Conservation (phyloP, 1,140 invertebrate species). For the Holotrichia oblita region DNA sequence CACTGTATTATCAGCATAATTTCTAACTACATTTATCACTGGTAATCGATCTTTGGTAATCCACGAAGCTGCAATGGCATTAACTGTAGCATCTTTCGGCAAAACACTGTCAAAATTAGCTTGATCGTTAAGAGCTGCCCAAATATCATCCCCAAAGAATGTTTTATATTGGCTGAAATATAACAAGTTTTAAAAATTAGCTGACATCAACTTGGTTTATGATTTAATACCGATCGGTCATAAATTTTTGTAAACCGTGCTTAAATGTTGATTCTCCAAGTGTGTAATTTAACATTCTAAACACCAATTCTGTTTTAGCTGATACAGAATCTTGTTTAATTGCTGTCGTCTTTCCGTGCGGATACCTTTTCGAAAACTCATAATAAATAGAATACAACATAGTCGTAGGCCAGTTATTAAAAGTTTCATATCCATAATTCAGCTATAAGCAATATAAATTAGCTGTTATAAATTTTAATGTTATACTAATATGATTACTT, state of each 20-base stretch:
- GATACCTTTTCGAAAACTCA: conserved; percentile 77
- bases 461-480: neutral
- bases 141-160: conserved; percentile 84
- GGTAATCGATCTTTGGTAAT: conserved; percentile 83
- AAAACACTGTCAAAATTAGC: conserved; percentile 69
- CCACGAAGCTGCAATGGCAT: conserved; percentile 81
- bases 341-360: conserved; percentile 74
- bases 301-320: conserved; percentile 84
- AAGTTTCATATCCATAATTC: conserved; percentile 71
- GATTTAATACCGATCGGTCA: conserved; percentile 67
- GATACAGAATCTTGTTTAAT: conserved; percentile 77
- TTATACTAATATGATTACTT: conserved; percentile 62
- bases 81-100: conserved; percentile 67
- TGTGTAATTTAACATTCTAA: conserved; percentile 92
- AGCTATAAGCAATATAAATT: conserved; percentile 62
- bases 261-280: conserved; percentile 82
- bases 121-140: conserved; percentile 76
- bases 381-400: conserved; percentile 78
- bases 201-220: neutral
- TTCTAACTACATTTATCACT: conserved; percentile 75
- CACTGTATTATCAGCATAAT: conserved; percentile 73
- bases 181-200: neutral
- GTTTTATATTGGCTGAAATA: conserved; percentile 70
- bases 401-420: conserved; percentile 80
- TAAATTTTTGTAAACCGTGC: conserved; percentile 76